Evolutionary conservation across 2,797 vertebrate species (phyloP).

Genomic region (Erethizon dorsatum): DNA sequence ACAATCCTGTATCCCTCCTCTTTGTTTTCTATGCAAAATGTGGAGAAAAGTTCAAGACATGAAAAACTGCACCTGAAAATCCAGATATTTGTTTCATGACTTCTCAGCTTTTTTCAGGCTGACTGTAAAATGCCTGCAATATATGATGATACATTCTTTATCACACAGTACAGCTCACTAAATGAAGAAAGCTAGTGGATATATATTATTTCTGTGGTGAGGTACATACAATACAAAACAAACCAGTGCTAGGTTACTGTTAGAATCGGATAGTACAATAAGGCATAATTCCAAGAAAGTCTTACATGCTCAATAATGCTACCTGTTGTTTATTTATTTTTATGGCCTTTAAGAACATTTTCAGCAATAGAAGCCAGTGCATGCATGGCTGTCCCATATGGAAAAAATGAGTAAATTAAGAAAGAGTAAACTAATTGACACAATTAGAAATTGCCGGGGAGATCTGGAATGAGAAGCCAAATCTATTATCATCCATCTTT

Average conservation of each 20-base stretch:
- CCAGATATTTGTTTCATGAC: background rate
- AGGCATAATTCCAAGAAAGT: background rate
- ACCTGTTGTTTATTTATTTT: background rate
- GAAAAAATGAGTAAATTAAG: background rate
- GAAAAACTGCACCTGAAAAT: conserved; percentile 35
- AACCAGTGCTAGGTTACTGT: background rate
- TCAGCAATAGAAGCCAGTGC: background rate
- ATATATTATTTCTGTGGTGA: conserved; percentile 36
- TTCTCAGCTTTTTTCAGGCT: background rate
- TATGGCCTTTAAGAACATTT: conserved; percentile 19
- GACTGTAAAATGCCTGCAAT: conserved; percentile 9
- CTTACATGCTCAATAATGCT: background rate
- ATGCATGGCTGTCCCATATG: background rate
- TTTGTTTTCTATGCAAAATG: conserved; percentile 33
- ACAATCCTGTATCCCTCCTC: background rate
- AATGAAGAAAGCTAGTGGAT: conserved; percentile 20
- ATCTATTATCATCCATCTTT: background rate
- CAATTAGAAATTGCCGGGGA: background rate
- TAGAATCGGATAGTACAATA: background rate
- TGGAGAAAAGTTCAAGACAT: background rate
- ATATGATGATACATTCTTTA: conserved; percentile 23
- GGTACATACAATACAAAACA: background rate
- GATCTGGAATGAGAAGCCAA: background rate
- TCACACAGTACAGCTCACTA: conserved; percentile 20
- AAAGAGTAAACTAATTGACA: background rate